phyloP scores from a whole-genome alignment of 2,797 vertebrate species.

The Crenichthys baileyi region DNA sequence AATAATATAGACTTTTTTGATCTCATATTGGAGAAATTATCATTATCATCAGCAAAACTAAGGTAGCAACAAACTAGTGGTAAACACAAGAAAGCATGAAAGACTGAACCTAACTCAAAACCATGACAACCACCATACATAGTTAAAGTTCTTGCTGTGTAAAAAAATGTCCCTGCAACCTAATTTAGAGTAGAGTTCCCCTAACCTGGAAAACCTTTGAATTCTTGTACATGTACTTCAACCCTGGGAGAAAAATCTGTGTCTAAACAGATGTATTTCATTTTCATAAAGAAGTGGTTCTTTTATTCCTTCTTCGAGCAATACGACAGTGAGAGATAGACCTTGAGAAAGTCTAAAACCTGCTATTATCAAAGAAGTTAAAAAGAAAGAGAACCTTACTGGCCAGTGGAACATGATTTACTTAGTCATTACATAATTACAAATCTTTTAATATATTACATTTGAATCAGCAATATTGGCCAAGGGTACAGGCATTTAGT shows the following conservation, averaged over 20 bases:
- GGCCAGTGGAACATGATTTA: background rate
- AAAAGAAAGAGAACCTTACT: background rate
- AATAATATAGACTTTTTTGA: too few relatives aligned
- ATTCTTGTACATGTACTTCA: background rate
- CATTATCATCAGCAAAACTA: background rate
- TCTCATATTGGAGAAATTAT: too few relatives aligned
- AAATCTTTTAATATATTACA: background rate
- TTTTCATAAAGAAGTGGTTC: background rate
- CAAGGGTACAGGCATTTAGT: too few relatives aligned
- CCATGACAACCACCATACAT: background rate
- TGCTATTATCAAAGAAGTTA: background rate
- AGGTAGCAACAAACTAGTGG: background rate
- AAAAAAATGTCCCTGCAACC: constrained; percentile 3
- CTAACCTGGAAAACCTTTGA: background rate
- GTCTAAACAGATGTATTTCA: background rate
- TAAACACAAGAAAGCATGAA: background rate
- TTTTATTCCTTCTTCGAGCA: background rate
- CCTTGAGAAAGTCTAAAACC: constrained; percentile 5
- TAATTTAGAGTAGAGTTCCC: background rate
- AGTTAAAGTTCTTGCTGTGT: background rate
- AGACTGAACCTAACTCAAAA: background rate
- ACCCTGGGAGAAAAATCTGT: background rate
- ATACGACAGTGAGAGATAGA: background rate
- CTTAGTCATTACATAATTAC: background rate
- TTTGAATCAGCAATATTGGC: too few relatives aligned